phyloP scores from a whole-genome alignment of 2,113 vertebrate genomes.

The Pygathrix nemaeus region DNA sequence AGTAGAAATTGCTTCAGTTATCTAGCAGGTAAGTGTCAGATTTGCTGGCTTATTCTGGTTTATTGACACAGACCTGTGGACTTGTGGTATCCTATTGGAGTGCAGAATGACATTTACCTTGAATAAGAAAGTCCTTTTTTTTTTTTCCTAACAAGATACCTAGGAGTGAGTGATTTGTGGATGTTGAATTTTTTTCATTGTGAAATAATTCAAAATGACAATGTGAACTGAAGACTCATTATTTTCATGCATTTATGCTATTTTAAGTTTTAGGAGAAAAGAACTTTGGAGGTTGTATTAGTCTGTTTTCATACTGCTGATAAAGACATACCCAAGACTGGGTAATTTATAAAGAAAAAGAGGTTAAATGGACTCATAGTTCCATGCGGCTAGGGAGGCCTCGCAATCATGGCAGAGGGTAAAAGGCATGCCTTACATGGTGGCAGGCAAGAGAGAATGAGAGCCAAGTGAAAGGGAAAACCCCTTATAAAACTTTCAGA shows the following conservation, averaged over 20 bases:
- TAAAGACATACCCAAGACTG: too few species aligned
- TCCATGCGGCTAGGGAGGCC: too few species aligned
- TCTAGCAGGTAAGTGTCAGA: not conserved
- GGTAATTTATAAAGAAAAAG: too few species aligned
- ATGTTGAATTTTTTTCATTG: conserved; percentile 12
- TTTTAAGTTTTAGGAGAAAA: not conserved
- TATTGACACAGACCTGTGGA: not conserved
- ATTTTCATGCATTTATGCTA: not conserved
- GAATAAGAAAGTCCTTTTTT: not conserved
- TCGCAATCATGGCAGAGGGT: too few species aligned
- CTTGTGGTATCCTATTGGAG: not conserved
- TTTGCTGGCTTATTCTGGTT: not conserved
- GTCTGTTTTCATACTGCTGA: too few species aligned
- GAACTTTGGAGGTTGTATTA: not conserved
- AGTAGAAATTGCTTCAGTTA: not conserved
- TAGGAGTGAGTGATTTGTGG: not conserved
- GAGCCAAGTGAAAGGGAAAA: too few species aligned
- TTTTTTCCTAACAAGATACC: not conserved
- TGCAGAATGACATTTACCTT: not conserved
- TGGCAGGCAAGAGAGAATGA: too few species aligned
- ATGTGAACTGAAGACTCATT: not conserved
- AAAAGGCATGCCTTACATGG: too few species aligned
- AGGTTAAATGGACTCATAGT: too few species aligned
- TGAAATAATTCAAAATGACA: conserved; percentile 13
- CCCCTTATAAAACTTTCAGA: too few species aligned